Conservation (phyloP, 2,888 invertebrate species). For the Papilio demoleus region DNA sequence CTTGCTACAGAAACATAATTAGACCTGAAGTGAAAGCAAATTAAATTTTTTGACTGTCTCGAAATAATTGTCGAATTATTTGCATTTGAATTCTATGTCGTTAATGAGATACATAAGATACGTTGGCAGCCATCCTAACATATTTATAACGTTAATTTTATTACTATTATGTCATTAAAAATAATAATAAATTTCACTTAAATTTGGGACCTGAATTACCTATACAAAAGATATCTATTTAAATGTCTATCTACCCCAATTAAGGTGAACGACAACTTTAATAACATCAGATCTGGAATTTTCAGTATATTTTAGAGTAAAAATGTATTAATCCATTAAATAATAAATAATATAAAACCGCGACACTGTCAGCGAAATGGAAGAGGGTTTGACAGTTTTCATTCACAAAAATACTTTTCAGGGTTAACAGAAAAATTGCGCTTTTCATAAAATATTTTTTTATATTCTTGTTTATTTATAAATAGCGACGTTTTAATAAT, state of each 20-base stretch:
- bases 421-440: background rate
- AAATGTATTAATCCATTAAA: background rate
- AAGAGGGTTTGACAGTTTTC: background rate
- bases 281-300: background rate
- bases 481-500: too few relatives aligned
- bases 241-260: background rate
- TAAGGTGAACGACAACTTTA: background rate
- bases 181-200: too few relatives aligned
- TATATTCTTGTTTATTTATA: background rate
- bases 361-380: background rate
- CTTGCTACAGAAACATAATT: background rate
- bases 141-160: background rate
- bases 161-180: background rate
- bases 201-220: too few relatives aligned
- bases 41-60: background rate
- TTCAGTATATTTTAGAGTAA: background rate
- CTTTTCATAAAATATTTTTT: background rate
- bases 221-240: too few relatives aligned
- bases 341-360: background rate
- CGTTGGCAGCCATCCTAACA: background rate
- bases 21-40: background rate
- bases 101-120: constrained; percentile 4
- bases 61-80: background rate
- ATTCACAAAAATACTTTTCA: constrained; percentile 3
- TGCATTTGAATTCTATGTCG: background rate